Percentiles rank a stretch among this genome's conserved stretches.
Evolutionary conservation across 2,888 invertebrate species (phyloP).

Genomic region (Ephialtes manifestator): DNA sequence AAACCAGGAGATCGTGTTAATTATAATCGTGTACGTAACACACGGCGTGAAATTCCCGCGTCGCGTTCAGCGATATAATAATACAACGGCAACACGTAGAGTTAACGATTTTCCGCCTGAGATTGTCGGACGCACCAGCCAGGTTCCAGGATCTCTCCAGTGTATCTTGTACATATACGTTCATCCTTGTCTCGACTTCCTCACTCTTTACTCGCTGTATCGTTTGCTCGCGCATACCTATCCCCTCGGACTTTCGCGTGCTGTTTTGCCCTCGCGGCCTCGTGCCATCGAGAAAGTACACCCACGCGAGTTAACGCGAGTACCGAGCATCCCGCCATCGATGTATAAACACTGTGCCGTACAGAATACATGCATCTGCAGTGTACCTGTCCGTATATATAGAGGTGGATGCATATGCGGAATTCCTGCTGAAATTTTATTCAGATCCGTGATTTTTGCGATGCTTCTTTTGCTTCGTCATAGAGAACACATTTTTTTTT

Average conservation of each 20-base stretch:
- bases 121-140: slow-evolving; percentile 37
- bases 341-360: background rate
- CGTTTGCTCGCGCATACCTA: slow-evolving; percentile 17
- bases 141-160: slow-evolving; percentile 37
- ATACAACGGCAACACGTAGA: slow-evolving; percentile 37
- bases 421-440: background rate
- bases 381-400: background rate
- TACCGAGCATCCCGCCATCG: slow-evolving; percentile 41
- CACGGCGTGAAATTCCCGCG: slow-evolving; percentile 58
- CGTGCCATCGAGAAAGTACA: slow-evolving; percentile 67
- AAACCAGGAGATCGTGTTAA: slow-evolving; percentile 54
- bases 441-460: too few species aligned
- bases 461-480: too few species aligned
- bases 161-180: background rate
- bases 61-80: slow-evolving; percentile 42
- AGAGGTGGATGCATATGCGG: background rate
- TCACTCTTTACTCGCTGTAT: background rate
- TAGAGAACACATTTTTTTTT: too few species aligned
- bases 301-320: slow-evolving; percentile 59
- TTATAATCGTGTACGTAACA: slow-evolving; percentile 61
- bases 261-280: slow-evolving; percentile 64
- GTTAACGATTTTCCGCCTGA: slow-evolving; percentile 41
- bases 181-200: background rate
- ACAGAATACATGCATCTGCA: background rate
- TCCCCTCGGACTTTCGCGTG: slow-evolving; percentile 47